Evolutionary conservation across 1,140 invertebrate genomes (phyloP).

Genomic region (Protaetia brevitarsis): DNA sequence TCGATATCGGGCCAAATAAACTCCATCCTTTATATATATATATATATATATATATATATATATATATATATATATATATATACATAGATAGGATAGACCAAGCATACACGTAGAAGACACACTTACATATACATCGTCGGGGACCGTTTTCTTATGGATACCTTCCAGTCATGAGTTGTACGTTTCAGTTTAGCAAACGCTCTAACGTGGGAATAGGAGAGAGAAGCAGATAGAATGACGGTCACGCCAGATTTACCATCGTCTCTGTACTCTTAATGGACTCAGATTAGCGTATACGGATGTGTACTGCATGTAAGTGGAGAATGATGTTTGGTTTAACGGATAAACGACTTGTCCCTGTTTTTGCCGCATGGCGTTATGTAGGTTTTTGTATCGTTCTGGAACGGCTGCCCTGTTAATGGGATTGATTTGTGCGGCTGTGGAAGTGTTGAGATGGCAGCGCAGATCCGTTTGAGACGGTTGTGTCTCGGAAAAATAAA

Average conservation of each 20-base stretch:
- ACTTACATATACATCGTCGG: no score
- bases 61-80: not conserved
- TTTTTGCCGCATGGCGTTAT: slow-evolving; percentile 42
- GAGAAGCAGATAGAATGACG: not conserved
- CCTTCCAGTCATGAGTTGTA: not conserved
- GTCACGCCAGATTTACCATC: slow-evolving; percentile 25
- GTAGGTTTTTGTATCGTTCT: slow-evolving; percentile 14
- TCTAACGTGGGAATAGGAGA: not conserved
- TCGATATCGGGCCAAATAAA: slow-evolving; percentile 28
- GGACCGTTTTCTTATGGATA: not conserved
- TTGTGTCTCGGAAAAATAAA: no score
- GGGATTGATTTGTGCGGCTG: not conserved
- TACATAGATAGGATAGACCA: no score
- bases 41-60: not conserved
- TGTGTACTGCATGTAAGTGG: slow-evolving; percentile 48
- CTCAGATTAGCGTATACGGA: slow-evolving; percentile 46
- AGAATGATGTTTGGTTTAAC: slow-evolving; percentile 49
- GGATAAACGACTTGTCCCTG: slow-evolving; percentile 43
- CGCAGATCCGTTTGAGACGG: not conserved
- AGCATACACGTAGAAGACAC: no score
- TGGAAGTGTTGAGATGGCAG: not conserved
- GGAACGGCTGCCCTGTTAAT: slow-evolving; percentile 2
- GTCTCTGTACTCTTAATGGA: slow-evolving; percentile 43
- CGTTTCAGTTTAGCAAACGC: not conserved
- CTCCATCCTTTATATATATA: slow-evolving; percentile 22